phyloP scores from a whole-genome alignment of 2,888 invertebrate species.

The Morpho achilles region DNA sequence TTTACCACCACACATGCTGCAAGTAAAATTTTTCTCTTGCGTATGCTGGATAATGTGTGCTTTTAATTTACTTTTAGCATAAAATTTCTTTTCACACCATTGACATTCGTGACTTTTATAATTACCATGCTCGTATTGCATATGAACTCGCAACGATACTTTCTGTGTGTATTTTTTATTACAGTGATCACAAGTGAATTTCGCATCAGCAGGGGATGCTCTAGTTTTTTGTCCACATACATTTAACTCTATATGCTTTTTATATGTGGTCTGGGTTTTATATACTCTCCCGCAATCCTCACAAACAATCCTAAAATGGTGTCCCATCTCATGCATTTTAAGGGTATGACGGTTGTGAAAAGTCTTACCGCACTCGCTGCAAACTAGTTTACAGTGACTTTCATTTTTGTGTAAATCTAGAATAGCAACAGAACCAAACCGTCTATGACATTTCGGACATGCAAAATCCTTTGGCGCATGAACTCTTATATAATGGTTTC shows the following conservation, averaged over 20 bases:
- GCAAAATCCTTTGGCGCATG: conserved; percentile 50
- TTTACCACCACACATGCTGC: conserved; percentile 49
- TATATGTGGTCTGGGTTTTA: conserved; percentile 52
- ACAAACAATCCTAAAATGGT: conserved; percentile 48
- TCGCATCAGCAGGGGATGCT: conserved; percentile 49
- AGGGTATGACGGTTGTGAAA: conserved; percentile 48
- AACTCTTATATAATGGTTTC: conserved; percentile 48
- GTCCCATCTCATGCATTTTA: conserved; percentile 51
- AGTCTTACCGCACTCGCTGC: conserved; percentile 54
- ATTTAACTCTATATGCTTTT: conserved; percentile 51
- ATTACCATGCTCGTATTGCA: conserved; percentile 62
- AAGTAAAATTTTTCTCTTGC: conserved; percentile 55
- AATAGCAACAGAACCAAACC: conserved; percentile 41
- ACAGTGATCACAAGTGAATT: conserved; percentile 61
- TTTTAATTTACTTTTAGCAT: conserved; percentile 57
- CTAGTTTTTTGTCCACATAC: conserved; percentile 48
- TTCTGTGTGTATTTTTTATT: conserved; percentile 64
- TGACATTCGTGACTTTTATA: conserved; percentile 59
- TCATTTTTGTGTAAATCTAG: conserved; percentile 43
- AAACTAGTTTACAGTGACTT: conserved; percentile 45
- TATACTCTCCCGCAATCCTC: conserved; percentile 57
- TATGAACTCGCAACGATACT: conserved; percentile 58
- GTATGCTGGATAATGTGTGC: conserved; percentile 66
- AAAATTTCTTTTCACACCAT: conserved; percentile 64
- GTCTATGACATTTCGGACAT: conserved; percentile 45